Evolutionary conservation across 2,888 invertebrate species (phyloP), one percentile per base, ranked within the genome.

Genomic region (Callyntrura guangdongensis): DNA sequence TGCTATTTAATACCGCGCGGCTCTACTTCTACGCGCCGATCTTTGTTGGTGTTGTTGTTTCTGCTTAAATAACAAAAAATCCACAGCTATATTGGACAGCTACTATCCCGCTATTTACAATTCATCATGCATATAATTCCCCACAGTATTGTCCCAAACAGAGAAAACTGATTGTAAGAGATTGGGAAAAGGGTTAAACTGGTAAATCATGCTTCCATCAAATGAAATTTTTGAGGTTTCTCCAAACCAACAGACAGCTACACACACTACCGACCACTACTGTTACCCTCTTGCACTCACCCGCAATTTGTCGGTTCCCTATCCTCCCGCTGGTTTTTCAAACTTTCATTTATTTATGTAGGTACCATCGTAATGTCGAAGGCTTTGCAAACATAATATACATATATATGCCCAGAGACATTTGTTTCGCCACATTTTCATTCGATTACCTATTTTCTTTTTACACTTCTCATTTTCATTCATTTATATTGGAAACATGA

Each of bases 141-240:
- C 47, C n/a, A 0, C 74, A 74, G n/a, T 59, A 59, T 59, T 59
- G 59, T n/a, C n/a, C 36, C 69, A 25, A 20, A 25, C 95, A 74
- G 94, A 94, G 17, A 95, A 64, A 85, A 11, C 17, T 17, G 67
- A 27, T 56, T 85, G 83, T n/a, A 83, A 25, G 17, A 1, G n/a
- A 59, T n/a, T 17, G 59, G 53, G n/a, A 79, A 17, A 17, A 79
- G 67, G 4, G 36, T 36, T 36, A 36, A 36, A 36, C 36, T 6
- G 36, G 25, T 36, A 69, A 83, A 69, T 72, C 85, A 81, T 53
- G 69, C 56, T 69, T 72, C 45, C 47, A 72, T 64, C 53, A 87
- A 87, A 87, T 81, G 87, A 81, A 81, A 87, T 87, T 87, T 86
- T 87, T 87, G 87, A 69, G 87, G 87, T 81, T 87, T 69, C 69